These are phyloP conservation scores for Hemitrygon akajei DNA, from an alignment of 2,797 vertebrate species.

Conservation along the genomic window DNA sequence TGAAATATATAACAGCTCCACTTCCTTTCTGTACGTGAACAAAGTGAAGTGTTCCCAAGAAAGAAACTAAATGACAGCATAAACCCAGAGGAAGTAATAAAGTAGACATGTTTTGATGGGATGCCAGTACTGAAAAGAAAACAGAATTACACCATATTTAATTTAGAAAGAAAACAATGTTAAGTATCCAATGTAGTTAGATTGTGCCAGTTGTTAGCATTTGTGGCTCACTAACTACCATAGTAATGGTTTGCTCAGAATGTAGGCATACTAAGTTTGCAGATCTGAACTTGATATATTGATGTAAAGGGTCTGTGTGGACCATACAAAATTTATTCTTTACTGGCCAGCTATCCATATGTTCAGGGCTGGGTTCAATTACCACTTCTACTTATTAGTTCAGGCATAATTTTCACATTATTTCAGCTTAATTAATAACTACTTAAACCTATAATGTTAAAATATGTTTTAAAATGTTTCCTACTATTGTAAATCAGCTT, in stretches of 20 bases:
- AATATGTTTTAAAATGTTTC: not conserved
- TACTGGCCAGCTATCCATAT: constrained; percentile 29
- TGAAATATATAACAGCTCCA: constrained; percentile 7
- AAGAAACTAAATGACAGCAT: constrained; percentile 18
- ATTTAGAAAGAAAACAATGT: constrained; percentile 20
- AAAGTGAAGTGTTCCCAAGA: not conserved
- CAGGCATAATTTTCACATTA: constrained; percentile 20
- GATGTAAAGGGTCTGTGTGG: not conserved
- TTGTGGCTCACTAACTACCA: constrained; percentile 28
- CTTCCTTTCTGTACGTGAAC: constrained; percentile 6
- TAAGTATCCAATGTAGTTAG: constrained; percentile 24
- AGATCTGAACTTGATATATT: constrained; percentile 30
- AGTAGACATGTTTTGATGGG: not conserved
- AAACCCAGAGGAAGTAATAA: constrained; percentile 32
- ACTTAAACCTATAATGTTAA: not conserved
- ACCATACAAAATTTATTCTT: constrained; percentile 24
- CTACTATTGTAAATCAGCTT: not conserved
- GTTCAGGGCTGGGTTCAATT: constrained; percentile 29
- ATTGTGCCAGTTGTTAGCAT: constrained; percentile 26
- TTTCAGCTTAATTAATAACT: not conserved
- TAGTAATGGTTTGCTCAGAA: constrained; percentile 26
- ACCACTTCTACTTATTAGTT: not conserved
- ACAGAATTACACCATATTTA: constrained; percentile 7
- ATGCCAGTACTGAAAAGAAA: constrained; percentile 14
- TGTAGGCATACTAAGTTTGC: not conserved